Percentiles rank a stretch among this genome's conserved stretches.
Conservation (phyloP, 2,113 vertebrate genomes). For the Istiophorus platypterus region DNA sequence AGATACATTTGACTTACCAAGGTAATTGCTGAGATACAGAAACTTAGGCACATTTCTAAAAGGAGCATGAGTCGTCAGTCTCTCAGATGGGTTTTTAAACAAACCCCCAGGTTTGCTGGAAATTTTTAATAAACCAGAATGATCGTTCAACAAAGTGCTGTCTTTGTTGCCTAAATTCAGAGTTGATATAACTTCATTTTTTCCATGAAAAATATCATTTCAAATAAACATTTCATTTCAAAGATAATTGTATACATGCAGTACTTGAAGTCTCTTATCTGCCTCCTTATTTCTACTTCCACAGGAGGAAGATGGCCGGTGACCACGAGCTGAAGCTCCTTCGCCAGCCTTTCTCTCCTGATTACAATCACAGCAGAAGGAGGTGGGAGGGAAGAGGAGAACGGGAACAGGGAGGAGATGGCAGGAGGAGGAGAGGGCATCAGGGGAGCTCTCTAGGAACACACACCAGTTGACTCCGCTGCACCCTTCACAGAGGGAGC, state of each 20-base stretch:
- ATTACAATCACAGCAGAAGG: conserved; percentile 67
- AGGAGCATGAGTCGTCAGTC: too few species aligned
- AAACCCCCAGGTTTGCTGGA: too few species aligned
- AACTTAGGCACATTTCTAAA: too few species aligned
- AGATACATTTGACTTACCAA: too few species aligned
- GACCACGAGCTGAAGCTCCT: conserved; percentile 43
- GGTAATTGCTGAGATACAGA: too few species aligned
- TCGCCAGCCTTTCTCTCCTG: conserved; percentile 60
- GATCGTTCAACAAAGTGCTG: background rate
- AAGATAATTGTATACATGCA: background rate
- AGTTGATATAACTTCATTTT: background rate
- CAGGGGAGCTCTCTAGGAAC: conserved; percentile 64
- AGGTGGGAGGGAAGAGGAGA: conserved; percentile 45
- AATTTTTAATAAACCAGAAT: too few species aligned
- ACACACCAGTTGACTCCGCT: conserved; percentile 75
- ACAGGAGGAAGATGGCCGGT: conserved; percentile 5
- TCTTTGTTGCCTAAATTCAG: too few species aligned
- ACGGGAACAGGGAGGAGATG: conserved; percentile 15
- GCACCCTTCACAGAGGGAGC: conserved; percentile 72
- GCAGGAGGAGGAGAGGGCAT: conserved; percentile 41
- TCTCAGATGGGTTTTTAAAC: too few species aligned
- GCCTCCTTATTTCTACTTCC: conserved; percentile 22
- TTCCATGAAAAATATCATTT: background rate
- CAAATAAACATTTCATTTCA: background rate
- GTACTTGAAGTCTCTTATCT: conserved; percentile 2